A percentile compares a stretch with the other conserved stretches of the same genome.
These are phyloP conservation scores for Hydrophis major DNA, from an alignment of 2,797 vertebrate genomes.

Conservation along the genomic window DNA sequence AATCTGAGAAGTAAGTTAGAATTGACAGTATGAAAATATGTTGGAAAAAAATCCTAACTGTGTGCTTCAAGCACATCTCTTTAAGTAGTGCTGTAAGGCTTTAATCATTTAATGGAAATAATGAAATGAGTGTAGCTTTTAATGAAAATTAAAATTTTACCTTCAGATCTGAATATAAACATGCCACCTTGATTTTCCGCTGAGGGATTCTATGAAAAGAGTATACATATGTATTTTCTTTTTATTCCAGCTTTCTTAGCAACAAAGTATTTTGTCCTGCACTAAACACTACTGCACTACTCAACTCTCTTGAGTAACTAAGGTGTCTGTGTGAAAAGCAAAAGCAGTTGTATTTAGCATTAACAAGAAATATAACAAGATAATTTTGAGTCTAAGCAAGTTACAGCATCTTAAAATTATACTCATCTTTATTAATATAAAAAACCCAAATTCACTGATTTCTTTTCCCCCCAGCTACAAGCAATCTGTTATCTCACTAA, in stretches of 20 bases:
- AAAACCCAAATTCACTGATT: background rate
- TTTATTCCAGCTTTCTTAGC: background rate
- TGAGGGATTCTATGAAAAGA: background rate
- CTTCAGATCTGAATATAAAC: background rate
- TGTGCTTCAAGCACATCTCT: background rate
- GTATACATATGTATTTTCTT: background rate
- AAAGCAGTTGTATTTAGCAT: background rate
- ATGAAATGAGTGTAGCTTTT: background rate
- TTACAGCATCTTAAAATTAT: background rate
- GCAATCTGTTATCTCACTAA: background rate
- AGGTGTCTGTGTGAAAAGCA: background rate
- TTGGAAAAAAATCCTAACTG: background rate
- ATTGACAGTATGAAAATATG: background rate
- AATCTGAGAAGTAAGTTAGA: background rate
- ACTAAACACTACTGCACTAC: background rate
- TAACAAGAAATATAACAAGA: background rate
- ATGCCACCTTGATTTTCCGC: background rate
- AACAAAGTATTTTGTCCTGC: background rate
- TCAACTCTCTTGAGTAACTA: background rate
- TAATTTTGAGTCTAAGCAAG: background rate
- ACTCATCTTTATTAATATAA: background rate
- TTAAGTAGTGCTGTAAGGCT: background rate
- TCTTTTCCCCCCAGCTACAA: background rate
- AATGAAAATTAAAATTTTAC: constrained; percentile 7
- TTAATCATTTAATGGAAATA: constrained; percentile 5